Evolutionary conservation across 2,888 invertebrate species (phyloP).

Genomic region (Andricus quercusramuli): DNA sequence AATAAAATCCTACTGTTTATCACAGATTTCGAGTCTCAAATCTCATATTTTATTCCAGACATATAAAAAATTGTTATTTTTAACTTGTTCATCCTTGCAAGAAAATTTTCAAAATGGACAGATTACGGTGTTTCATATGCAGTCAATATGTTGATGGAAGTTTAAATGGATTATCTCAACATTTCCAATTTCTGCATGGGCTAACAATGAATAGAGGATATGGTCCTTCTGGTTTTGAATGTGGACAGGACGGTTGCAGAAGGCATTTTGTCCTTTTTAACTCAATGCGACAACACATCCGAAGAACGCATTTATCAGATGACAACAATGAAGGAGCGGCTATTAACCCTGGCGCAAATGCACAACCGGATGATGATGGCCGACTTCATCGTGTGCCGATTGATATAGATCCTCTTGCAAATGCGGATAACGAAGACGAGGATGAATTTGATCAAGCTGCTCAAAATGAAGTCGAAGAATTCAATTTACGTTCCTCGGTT

Average conservation of each 20-base stretch:
- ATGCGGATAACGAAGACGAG: slow-evolving; percentile 1
- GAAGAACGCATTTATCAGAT: slow-evolving; percentile 40
- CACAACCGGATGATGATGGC: neutral
- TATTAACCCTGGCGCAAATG: neutral
- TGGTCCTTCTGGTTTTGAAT: slow-evolving; percentile 34
- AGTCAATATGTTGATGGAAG: slow-evolving; percentile 4
- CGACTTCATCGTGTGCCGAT: neutral
- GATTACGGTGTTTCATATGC: no score
- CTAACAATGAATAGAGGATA: slow-evolving; percentile 41
- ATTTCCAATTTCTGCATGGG: slow-evolving; percentile 40
- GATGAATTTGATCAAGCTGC: neutral
- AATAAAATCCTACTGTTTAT: no score
- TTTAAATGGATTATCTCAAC: slow-evolving; percentile 33
- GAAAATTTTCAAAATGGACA: no score
- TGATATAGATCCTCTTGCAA: neutral
- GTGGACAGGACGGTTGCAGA: no score
- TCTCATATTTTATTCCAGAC: no score
- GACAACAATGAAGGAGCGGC: slow-evolving; percentile 1
- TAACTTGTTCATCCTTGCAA: no score
- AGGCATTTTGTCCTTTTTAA: slow-evolving; percentile 33
- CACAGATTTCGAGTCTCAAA: no score
- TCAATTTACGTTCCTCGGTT: slow-evolving; percentile 33
- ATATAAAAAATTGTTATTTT: no score
- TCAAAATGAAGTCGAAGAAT: neutral
- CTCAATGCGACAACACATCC: slow-evolving; percentile 45